Percentiles rank a stretch among this genome's conserved stretches.
These are phyloP conservation scores for Epicampocera succincta DNA, from an alignment of 2,888 invertebrate genomes.

Conservation along the genomic window DNA sequence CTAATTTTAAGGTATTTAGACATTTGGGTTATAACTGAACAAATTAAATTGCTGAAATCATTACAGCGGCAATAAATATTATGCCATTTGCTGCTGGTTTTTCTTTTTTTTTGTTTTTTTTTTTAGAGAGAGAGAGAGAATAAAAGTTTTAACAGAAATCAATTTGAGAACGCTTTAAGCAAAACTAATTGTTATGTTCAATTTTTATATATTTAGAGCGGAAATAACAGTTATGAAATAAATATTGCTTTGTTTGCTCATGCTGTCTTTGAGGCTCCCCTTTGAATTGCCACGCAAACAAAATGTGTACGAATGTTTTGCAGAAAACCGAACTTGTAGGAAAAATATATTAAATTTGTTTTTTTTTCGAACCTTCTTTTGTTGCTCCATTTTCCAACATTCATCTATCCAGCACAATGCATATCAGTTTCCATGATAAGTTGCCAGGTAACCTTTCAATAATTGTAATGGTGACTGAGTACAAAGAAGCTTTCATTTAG, in stretches of 20 bases:
- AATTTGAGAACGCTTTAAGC: too few relatives aligned
- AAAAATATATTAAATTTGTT: not conserved
- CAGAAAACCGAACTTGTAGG: too few relatives aligned
- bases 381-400: not conserved
- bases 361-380: not conserved
- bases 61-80: conserved; percentile 4
- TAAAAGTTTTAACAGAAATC: not conserved
- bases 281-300: not conserved
- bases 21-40: not conserved
- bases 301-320: not conserved
- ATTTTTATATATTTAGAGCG: too few relatives aligned
- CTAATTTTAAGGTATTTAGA: conserved; percentile 33
- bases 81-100: too few relatives aligned
- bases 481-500: conserved; percentile 27
- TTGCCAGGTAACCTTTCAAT: conserved; percentile 54
- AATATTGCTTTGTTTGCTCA: too few relatives aligned
- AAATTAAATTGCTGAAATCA: conserved; percentile 4
- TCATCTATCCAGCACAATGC: not conserved
- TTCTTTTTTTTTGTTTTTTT: too few relatives aligned
- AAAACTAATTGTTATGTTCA: not conserved
- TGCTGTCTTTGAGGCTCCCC: too few relatives aligned
- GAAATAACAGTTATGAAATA: too few relatives aligned
- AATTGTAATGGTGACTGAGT: conserved; percentile 32
- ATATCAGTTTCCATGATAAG: conserved; percentile 32
- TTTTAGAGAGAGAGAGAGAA: not conserved